Conservation (phyloP, 1,140 invertebrate species). For the Charaxes varanes region DNA sequence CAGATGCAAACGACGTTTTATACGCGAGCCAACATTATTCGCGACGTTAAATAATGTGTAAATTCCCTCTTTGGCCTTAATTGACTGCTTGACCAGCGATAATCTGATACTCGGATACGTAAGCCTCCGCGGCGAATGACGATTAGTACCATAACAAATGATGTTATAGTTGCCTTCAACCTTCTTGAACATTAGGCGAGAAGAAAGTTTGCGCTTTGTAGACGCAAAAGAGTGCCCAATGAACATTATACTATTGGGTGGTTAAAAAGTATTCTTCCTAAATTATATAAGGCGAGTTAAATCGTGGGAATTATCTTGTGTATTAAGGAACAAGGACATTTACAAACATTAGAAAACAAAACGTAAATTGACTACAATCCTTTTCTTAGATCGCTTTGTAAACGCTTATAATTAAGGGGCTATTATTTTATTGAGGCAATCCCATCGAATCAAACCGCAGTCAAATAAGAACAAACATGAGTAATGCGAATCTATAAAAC, state of each 20-base stretch:
- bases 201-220: too few relatives aligned
- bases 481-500: constrained; percentile 70
- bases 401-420: constrained; percentile 40
- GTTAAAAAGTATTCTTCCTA: too few relatives aligned
- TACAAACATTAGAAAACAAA: too few relatives aligned
- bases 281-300: too few relatives aligned
- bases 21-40: constrained; percentile 47
- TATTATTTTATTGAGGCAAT: constrained; percentile 60
- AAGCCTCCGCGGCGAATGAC: constrained; percentile 35
- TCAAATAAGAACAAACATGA: constrained; percentile 71
- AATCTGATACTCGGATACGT: constrained; percentile 29
- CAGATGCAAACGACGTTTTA: constrained; percentile 49
- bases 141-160: constrained; percentile 21
- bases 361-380: too few relatives aligned
- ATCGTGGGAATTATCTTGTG: too few relatives aligned
- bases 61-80: constrained; percentile 43
- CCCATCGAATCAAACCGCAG: constrained; percentile 50
- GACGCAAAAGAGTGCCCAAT: too few relatives aligned
- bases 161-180: too few relatives aligned
- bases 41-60: constrained; percentile 59
- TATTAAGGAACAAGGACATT: too few relatives aligned
- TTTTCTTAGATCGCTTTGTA: constrained; percentile 25
- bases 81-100: constrained; percentile 44
- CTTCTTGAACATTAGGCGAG: too few relatives aligned
- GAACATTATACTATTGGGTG: too few relatives aligned